A percentile compares a stretch with the other conserved stretches of the same genome.
phyloP scores from a whole-genome alignment of 1,140 invertebrate genomes.

The Aphelenchoides fujianensis region DNA sequence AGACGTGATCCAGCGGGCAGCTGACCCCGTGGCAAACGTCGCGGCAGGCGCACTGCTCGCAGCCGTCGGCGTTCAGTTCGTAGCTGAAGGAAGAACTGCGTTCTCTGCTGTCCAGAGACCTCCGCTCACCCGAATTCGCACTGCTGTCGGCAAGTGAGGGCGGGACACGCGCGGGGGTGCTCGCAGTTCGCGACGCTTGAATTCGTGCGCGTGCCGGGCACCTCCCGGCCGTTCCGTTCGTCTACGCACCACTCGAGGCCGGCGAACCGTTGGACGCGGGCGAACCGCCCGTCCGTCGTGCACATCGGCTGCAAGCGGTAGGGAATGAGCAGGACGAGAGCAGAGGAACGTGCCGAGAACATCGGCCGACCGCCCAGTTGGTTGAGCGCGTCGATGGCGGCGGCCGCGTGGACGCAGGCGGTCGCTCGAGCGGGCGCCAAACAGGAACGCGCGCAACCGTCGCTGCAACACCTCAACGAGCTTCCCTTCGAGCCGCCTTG shows the following conservation, averaged over 20 bases:
- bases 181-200: slow-evolving; percentile 41
- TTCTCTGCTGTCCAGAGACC: too few species aligned
- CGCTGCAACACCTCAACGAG: slow-evolving; percentile 50
- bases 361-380: slow-evolving; percentile 3
- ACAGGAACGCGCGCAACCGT: slow-evolving; percentile 42
- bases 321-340: neutral
- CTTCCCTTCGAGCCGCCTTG: too few species aligned
- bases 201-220: slow-evolving; percentile 36
- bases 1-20: slow-evolving; percentile 46
- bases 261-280: slow-evolving; percentile 34
- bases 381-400: slow-evolving; percentile 20
- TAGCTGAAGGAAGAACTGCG: too few species aligned
- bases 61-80: slow-evolving; percentile 43
- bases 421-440: slow-evolving; percentile 32
- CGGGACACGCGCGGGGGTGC: slow-evolving; percentile 44
- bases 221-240: slow-evolving; percentile 36
- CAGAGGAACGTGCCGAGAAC: slow-evolving; percentile 20
- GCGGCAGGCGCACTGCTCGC: slow-evolving; percentile 41
- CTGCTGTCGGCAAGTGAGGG: slow-evolving; percentile 28
- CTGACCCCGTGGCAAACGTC: slow-evolving; percentile 36
- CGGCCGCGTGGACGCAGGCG: slow-evolving; percentile 29
- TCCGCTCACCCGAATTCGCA: slow-evolving; percentile 48
- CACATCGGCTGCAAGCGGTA: neutral
- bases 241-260: slow-evolving; percentile 50
- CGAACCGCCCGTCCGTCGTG: slow-evolving; percentile 33